Evolutionary conservation across 2,888 invertebrate species (phyloP).

Genomic region (Pristionchus arcanus): DNA sequence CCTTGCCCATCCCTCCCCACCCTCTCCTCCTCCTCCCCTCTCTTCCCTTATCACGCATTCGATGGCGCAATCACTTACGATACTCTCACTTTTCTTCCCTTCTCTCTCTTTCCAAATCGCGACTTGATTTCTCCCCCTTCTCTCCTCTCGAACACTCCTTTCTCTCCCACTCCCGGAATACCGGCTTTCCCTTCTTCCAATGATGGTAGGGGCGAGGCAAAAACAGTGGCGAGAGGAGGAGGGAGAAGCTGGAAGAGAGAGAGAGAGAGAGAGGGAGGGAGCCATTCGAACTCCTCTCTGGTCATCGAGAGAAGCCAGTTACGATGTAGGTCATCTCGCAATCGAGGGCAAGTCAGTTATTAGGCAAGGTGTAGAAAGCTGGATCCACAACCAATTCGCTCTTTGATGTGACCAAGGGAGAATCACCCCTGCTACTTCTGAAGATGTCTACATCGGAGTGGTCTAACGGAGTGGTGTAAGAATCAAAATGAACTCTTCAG

Average conservation of each 20-base stretch:
- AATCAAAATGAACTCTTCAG: neutral
- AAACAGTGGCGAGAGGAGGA: constrained; percentile 3
- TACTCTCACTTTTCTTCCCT: neutral
- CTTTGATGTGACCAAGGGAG: neutral
- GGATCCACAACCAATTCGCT: neutral
- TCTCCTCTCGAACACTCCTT: constrained; percentile 21
- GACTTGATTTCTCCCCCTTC: constrained; percentile 43
- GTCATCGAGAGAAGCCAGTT: constrained; percentile 10
- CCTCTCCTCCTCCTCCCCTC: neutral
- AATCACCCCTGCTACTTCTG: neutral
- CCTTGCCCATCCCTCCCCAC: neutral
- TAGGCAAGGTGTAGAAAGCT: constrained; percentile 1
- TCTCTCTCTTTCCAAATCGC: neutral
- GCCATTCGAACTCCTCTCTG: neutral
- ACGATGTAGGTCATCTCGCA: constrained; percentile 27
- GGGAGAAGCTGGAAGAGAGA: constrained; percentile 2
- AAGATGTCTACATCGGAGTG: neutral
- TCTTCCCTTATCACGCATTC: neutral
- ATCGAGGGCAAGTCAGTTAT: constrained; percentile 22
- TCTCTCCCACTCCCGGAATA: constrained; percentile 43
- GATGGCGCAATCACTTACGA: constrained; percentile 9
- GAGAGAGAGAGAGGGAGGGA: neutral
- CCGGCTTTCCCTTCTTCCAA: constrained; percentile 35
- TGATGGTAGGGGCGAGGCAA: constrained; percentile 7
- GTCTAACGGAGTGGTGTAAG: neutral